Conservation (phyloP, 2,888 invertebrate genomes). For the Coleophora deauratella region DNA sequence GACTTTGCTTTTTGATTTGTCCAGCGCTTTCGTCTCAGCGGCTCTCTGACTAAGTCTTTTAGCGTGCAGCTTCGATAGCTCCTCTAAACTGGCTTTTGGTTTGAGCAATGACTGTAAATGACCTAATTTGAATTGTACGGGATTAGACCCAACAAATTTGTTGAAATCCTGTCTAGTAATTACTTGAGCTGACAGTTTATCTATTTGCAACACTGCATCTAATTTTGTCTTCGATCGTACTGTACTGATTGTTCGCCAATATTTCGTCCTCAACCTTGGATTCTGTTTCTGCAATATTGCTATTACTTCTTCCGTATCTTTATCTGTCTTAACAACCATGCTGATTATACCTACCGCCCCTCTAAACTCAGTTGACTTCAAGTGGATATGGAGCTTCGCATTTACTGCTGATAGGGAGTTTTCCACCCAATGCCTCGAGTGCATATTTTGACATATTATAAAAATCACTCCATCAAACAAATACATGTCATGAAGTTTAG, state of each 20-base stretch:
- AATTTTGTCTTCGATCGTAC: constrained; percentile 36
- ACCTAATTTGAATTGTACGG: constrained; percentile 49
- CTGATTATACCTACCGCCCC: constrained; percentile 61
- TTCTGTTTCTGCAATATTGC: constrained; percentile 44
- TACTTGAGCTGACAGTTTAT: constrained; percentile 57
- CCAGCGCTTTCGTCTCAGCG: constrained; percentile 3
- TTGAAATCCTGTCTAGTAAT: constrained; percentile 44
- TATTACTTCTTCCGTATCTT: constrained; percentile 43
- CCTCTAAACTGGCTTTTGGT: constrained; percentile 39
- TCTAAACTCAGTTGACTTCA: constrained; percentile 57
- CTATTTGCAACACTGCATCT: constrained; percentile 55
- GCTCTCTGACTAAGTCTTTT: constrained; percentile 14
- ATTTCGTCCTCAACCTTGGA: constrained; percentile 52
- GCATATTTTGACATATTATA: constrained; percentile 46
- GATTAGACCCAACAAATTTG: constrained; percentile 30
- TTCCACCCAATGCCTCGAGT: constrained; percentile 45
- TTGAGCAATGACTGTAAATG: constrained; percentile 49
- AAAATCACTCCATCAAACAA: constrained; percentile 62
- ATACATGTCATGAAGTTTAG: constrained; percentile 56
- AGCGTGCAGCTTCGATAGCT: constrained; percentile 25
- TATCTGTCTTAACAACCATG: constrained; percentile 42
- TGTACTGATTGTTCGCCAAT: constrained; percentile 54
- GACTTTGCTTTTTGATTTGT: constrained; percentile 7
- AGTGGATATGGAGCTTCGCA: constrained; percentile 28
- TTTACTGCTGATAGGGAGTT: constrained; percentile 30